Evolutionary conservation across 2,113 vertebrate genomes (phyloP).

Genomic region (Phoxinus phoxinus): DNA sequence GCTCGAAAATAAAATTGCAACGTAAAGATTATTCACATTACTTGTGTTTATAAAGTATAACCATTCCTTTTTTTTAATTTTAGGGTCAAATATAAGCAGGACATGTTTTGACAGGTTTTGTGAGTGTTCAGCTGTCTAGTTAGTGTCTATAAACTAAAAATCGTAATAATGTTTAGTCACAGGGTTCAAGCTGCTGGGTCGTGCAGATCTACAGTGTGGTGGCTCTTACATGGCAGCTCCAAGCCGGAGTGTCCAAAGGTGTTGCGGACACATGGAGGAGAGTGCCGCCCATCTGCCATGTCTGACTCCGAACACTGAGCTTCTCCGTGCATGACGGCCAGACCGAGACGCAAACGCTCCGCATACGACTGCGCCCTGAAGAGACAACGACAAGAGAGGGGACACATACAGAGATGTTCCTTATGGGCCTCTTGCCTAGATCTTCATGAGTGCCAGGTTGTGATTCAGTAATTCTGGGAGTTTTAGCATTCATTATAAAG

Average conservation of each 20-base stretch:
- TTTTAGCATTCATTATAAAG: background rate
- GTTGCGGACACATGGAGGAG: constrained; percentile 92
- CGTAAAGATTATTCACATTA: background rate
- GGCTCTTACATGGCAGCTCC: constrained; percentile 91
- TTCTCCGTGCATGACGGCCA: constrained; percentile 97
- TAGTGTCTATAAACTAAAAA: background rate
- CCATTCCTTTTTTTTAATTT: background rate
- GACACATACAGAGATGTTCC: background rate
- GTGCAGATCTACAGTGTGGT: background rate
- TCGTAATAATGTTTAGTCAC: background rate
- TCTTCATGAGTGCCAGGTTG: background rate
- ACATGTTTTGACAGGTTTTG: background rate
- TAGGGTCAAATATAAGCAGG: background rate
- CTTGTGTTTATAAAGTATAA: background rate
- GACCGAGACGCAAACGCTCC: constrained; percentile 89
- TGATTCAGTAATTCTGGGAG: background rate
- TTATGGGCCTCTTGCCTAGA: background rate
- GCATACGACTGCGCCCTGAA: constrained; percentile 95
- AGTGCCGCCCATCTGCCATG: constrained; percentile 96
- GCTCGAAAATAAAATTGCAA: background rate
- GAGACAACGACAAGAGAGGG: background rate
- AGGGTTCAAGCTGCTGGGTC: background rate
- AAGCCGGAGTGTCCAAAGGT: constrained; percentile 89
- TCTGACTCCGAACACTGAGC: constrained; percentile 95
- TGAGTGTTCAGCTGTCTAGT: background rate